Evolutionary conservation across 37 sponge, comb jelly and placozoan genomes (phyloP).

Genomic region (Beroe forskalii): DNA sequence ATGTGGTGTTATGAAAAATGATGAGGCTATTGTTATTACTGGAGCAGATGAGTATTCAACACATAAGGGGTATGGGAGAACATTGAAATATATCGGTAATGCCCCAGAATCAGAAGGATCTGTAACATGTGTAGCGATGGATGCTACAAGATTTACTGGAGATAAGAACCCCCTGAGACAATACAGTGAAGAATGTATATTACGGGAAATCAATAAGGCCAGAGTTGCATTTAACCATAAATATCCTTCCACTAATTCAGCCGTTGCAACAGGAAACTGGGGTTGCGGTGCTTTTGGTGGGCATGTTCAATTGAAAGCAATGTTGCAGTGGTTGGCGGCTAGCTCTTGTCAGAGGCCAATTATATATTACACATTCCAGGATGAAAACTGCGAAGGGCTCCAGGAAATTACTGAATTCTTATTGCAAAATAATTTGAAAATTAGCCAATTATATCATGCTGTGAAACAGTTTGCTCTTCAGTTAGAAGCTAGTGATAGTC

Average conservation of each 20-base stretch:
- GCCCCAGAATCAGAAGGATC: constrained; percentile 46
- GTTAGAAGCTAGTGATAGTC: background rate
- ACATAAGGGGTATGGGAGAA: constrained; percentile 74
- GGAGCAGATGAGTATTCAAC: constrained; percentile 77
- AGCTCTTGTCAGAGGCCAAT: constrained; percentile 67
- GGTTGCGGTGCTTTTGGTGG: constrained; percentile 86
- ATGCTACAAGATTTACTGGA: constrained; percentile 68
- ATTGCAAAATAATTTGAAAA: constrained; percentile 68
- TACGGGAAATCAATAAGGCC: constrained; percentile 74
- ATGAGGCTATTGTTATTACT: constrained; percentile 77
- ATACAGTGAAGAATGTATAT: background rate
- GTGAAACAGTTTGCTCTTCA: background rate
- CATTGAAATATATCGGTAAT: constrained; percentile 68
- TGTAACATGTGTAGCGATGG: constrained; percentile 76
- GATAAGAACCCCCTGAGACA: constrained; percentile 3
- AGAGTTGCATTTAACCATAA: constrained; percentile 69
- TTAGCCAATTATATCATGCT: constrained; percentile 68
- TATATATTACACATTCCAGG: constrained; percentile 72
- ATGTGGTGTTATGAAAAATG: constrained; percentile 71
- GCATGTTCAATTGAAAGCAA: constrained; percentile 71
- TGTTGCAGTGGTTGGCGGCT: constrained; percentile 79
- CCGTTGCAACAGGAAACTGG: constrained; percentile 84
- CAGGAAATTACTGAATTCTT: constrained; percentile 40
- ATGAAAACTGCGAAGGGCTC: constrained; percentile 59
- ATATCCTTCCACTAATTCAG: constrained; percentile 3